A percentile compares a stretch with the other conserved stretches of the same genome.
These are phyloP conservation scores for Pongo pygmaeus DNA, from an alignment of 2,113 vertebrate species.

Conservation along the genomic window DNA sequence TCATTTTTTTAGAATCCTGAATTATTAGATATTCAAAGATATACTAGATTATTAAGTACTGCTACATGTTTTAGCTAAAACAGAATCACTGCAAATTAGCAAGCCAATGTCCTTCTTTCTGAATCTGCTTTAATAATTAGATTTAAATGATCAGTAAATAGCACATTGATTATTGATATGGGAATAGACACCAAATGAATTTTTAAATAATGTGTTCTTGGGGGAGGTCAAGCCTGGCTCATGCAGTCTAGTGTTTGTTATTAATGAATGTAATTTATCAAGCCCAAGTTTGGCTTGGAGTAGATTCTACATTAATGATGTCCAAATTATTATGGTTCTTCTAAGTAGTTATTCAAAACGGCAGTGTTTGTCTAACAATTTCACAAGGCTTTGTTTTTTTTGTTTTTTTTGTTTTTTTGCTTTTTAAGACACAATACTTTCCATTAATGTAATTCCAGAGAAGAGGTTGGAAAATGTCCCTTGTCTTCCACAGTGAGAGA, in stretches of 20 bases:
- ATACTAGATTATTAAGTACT: neutral
- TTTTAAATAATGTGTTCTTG: slow-evolving; percentile 18
- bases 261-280: slow-evolving; percentile 34
- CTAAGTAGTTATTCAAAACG: neutral
- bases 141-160: slow-evolving; percentile 34
- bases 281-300: neutral
- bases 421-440: neutral
- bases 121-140: slow-evolving; percentile 17
- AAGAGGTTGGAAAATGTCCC: neutral
- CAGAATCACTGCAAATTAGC: neutral
- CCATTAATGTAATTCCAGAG: neutral
- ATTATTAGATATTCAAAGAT: slow-evolving; percentile 29
- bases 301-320: neutral
- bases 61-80: slow-evolving; percentile 16
- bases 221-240: neutral
- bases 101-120: neutral
- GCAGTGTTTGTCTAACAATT: neutral
- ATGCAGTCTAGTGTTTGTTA: neutral
- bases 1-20: neutral
- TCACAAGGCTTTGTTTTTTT: neutral
- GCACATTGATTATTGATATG: slow-evolving; percentile 20
- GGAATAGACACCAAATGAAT: slow-evolving; percentile 30
- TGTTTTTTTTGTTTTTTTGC: neutral
- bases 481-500: neutral
- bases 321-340: slow-evolving; percentile 5